These are phyloP conservation scores for Agrochola macilenta DNA, from an alignment of 2,888 invertebrate genomes.

Conservation along the genomic window DNA sequence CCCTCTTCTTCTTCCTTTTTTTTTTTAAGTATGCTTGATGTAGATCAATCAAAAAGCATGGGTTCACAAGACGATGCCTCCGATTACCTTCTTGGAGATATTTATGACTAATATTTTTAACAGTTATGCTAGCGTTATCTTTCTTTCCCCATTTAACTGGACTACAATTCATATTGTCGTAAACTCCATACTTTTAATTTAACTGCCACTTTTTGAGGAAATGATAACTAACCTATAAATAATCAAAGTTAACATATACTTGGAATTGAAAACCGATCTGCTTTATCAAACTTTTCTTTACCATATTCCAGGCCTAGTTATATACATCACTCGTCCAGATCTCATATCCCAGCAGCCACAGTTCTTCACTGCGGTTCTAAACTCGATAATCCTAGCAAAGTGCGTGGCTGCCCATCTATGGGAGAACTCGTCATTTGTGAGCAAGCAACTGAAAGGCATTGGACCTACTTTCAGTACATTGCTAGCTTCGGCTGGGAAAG, in stretches of 20 bases:
- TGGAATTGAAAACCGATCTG: not conserved
- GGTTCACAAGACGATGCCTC: not conserved
- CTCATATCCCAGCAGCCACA: slow-evolving; percentile 74
- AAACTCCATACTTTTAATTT: too few species aligned
- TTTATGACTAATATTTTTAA: too few species aligned
- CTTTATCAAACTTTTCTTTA: not conserved
- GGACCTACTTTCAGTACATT: slow-evolving; percentile 92
- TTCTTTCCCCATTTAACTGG: too few species aligned
- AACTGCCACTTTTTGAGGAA: too few species aligned
- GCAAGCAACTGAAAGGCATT: slow-evolving; percentile 93
- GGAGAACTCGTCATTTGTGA: slow-evolving; percentile 93
- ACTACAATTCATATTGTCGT: too few species aligned
- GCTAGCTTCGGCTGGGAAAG: slow-evolving; percentile 92
- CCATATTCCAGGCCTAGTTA: slow-evolving; percentile 87
- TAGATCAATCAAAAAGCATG: not conserved
- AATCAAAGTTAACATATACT: not conserved
- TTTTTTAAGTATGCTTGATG: not conserved
- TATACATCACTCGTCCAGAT: slow-evolving; percentile 88
- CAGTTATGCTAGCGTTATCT: too few species aligned
- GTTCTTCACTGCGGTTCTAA: slow-evolving; percentile 90
- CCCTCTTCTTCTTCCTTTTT: not conserved
- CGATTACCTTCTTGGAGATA: too few species aligned
- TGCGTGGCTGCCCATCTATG: slow-evolving; percentile 93
- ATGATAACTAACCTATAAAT: too few species aligned
- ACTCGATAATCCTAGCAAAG: slow-evolving; percentile 92